A percentile compares a stretch with the other conserved stretches of the same genome.
Evolutionary conservation across 2,113 vertebrate genomes (phyloP).

Genomic region (Poicephalus gulielmi): DNA sequence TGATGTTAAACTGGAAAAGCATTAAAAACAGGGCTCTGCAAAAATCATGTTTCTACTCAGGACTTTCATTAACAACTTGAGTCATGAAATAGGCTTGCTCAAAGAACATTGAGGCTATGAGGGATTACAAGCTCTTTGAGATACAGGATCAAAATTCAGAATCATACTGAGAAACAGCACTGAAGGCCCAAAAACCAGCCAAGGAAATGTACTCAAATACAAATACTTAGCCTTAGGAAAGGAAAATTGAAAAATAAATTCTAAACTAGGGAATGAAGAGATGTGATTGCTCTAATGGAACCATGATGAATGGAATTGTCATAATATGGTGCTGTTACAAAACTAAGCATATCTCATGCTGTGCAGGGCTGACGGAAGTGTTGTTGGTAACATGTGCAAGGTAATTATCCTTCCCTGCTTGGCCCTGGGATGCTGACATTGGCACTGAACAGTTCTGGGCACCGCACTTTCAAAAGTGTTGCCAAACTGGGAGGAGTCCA

Average conservation of each 20-base stretch:
- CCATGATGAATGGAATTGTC: neutral
- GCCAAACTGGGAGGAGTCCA: neutral
- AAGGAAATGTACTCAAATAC: neutral
- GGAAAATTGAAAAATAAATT: neutral
- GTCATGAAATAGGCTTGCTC: neutral
- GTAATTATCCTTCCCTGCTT: constrained; percentile 10
- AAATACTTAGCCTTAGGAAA: neutral
- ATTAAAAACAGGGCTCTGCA: neutral
- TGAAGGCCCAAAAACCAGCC: neutral
- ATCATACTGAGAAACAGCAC: neutral
- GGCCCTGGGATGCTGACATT: neutral
- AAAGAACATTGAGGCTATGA: neutral
- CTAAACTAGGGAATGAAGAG: neutral
- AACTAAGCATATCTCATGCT: neutral
- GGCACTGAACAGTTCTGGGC: neutral
- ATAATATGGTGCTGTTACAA: neutral
- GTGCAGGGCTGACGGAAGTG: neutral
- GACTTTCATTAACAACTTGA: neutral
- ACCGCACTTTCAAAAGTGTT: neutral
- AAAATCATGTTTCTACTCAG: neutral
- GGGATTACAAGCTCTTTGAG: neutral
- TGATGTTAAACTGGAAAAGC: neutral
- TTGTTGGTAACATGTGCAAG: neutral
- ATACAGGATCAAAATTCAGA: neutral
- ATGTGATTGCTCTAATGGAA: neutral